Evolutionary conservation across 1,140 invertebrate genomes (phyloP).

Genomic region (Drosophila nigromelanica): DNA sequence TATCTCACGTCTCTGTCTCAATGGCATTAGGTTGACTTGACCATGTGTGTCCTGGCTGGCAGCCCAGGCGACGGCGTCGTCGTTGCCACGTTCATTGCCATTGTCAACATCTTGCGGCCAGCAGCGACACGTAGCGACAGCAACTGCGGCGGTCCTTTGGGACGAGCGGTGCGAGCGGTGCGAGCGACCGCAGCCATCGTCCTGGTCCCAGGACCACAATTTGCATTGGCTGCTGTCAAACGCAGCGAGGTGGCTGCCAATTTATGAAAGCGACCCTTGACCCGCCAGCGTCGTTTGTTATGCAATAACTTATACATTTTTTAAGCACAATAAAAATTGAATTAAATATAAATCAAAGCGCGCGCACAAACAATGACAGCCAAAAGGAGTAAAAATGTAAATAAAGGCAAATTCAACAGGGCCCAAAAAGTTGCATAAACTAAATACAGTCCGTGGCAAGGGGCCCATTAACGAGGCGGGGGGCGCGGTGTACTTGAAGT

Average conservation of each 20-base stretch:
- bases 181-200: not conserved
- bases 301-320: slow-evolving; percentile 76
- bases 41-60: slow-evolving; percentile 43
- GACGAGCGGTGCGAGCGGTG: not conserved
- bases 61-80: slow-evolving; percentile 12
- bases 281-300: slow-evolving; percentile 52
- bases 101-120: slow-evolving; percentile 77
- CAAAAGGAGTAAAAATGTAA: slow-evolving; percentile 4
- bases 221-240: slow-evolving; percentile 76
- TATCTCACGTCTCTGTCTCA: slow-evolving; percentile 36
- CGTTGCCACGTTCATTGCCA: slow-evolving; percentile 71
- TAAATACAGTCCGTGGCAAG: slow-evolving; percentile 6
- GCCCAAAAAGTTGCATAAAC: slow-evolving; percentile 6
- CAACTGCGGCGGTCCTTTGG: not conserved
- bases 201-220: slow-evolving; percentile 56
- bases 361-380: slow-evolving; percentile 48
- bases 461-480: slow-evolving; percentile 29
- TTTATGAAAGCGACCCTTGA: slow-evolving; percentile 68
- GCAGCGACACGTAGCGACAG: slow-evolving; percentile 53
- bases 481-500: slow-evolving; percentile 40
- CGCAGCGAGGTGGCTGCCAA: slow-evolving; percentile 70
- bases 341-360: slow-evolving; percentile 78
- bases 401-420: slow-evolving; percentile 9
- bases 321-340: slow-evolving; percentile 80
- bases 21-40: slow-evolving; percentile 42